Base-by-base conservation (phyloP, 1,140 invertebrate species). In the Philopotamus ludificatus region DNA sequence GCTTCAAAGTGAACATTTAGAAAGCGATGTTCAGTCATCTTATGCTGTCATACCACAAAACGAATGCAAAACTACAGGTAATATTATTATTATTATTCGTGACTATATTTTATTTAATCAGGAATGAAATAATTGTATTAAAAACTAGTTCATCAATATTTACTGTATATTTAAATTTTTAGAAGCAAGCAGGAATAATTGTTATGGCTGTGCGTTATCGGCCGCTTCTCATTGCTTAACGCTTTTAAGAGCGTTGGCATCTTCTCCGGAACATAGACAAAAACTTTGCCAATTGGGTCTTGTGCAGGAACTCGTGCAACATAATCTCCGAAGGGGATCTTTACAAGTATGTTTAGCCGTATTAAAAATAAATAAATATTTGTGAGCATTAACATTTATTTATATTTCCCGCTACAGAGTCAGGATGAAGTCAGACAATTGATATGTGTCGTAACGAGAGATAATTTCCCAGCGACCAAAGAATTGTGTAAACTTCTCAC, bases 171-270 rank as follows among this genome's bases (percentile, higher is more conserved):
- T 57, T 23, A 44, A 42, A 51, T 47, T 55, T 44, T 25, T 34
- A 63, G 62, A 63, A 60, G 15, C 42, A 39, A 34, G 47, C n/a
- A 73, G 74, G 55, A 85, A 87, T 57, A 80, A 86, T 4, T 94
- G 93, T 76, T 94, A 94, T 73, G 92, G 92, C 0, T 95, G 93
- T 74, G 90, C 90, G 1, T 83, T 90, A 22, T 86, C 91, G 10
- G 92, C 93, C 7, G 92, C 94, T 0, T 94, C 97, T 77, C 93
- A 97, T 77, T 97, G 95, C 79, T 83, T 98, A 2, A 97, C 94
- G 2, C 74, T 98, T 16, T 79, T 99, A 26, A 84, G 94, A 44
- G 94, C 95, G n/a, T 81, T 99, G 54, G 93, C 94, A 4, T 92
- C 90, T 16, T 93, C 92, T 73, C 82, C 84, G 2, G 84, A 85